Evolutionary conservation across 2,113 vertebrate species (phyloP), one percentile per base, ranked within the genome.

Genomic region (Pygathrix nemaeus): DNA sequence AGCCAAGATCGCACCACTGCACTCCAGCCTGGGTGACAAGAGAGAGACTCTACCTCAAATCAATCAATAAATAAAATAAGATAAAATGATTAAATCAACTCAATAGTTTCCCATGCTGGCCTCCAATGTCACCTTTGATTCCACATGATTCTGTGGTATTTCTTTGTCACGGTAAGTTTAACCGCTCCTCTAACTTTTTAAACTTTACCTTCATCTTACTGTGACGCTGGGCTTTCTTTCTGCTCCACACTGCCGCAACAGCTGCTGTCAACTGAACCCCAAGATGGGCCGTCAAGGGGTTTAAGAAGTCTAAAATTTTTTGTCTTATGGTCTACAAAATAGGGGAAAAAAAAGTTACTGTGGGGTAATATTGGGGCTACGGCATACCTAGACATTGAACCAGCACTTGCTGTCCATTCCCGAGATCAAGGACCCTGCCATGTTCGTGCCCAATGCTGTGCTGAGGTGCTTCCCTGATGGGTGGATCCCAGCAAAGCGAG

Each of bases 221-320:
- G 75, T 99, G 99, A 66, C 79, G 99, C 92, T 98, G 99, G 91
- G 97, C 98, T 93, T 98, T 99, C 95, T 99, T 99, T 97, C 97
- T 99, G 98, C 98, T 99, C 99, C 99, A 99, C 16, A 99, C 99
- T 1, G 99, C 99, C 83, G 99, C 99, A 6, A 99, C 97, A 0
- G 99, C 99, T 52, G 99, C 99, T 97, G 99, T 99, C 61, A 99
- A 85, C 95, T 99, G 99, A 66, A 99, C 96, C 16, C 99, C 99
- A 78, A 99, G 99, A 0, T 99, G 99, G 17, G 98, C 98, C 32
- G 99, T 99, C 91, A 99, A 97, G 2, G 99, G 99, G 88, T 99
- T 99, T 73, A 99, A 93, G 95, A 99, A 99, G 8, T 99, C 99
- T 96, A 99, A 96, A 83, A 99, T 99, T 93, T 99, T 99, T 98